These are phyloP conservation scores for Clarias macrocephalus DNA, from an alignment of 2,113 vertebrate species.

Conservation along the genomic window DNA sequence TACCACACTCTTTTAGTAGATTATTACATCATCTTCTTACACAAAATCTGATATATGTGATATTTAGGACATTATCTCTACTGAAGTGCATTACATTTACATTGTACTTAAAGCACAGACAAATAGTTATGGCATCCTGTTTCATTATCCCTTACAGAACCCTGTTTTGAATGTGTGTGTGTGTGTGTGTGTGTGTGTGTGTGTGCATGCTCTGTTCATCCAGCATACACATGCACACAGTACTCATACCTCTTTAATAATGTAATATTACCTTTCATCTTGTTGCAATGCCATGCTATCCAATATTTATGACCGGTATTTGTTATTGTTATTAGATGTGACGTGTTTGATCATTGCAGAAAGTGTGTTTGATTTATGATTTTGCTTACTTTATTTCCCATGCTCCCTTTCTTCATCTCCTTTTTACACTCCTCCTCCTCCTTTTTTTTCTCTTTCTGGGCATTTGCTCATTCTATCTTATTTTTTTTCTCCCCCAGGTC, in stretches of 20 bases:
- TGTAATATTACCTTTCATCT: conserved; percentile 43
- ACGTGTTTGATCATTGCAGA: conserved; percentile 4
- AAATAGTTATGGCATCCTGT: not conserved
- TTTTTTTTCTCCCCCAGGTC: conserved; percentile 24
- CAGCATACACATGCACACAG: not conserved
- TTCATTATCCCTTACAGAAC: not conserved
- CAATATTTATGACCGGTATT: conserved; percentile 28
- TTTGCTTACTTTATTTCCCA: not conserved
- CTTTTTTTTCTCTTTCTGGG: not conserved
- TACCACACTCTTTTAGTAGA: not conserved
- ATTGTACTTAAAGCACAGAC: not conserved
- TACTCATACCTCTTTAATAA: conserved; percentile 41
- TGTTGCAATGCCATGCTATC: conserved; percentile 17
- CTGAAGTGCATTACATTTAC: not conserved
- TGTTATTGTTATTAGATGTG: conserved; percentile 29
- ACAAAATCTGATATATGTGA: not conserved
- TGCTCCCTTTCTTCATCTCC: conserved; percentile 19
- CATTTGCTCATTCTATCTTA: conserved; percentile 31
- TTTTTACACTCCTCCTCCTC: not conserved
- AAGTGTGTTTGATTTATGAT: conserved; percentile 3
- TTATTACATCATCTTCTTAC: not conserved
- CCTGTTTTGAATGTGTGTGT: not conserved
- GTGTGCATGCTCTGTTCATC: not conserved
- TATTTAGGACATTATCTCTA: not conserved
- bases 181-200: not conserved